Base-by-base conservation (phyloP, 2,888 invertebrate genomes). In the Lymantria monacha region DNA sequence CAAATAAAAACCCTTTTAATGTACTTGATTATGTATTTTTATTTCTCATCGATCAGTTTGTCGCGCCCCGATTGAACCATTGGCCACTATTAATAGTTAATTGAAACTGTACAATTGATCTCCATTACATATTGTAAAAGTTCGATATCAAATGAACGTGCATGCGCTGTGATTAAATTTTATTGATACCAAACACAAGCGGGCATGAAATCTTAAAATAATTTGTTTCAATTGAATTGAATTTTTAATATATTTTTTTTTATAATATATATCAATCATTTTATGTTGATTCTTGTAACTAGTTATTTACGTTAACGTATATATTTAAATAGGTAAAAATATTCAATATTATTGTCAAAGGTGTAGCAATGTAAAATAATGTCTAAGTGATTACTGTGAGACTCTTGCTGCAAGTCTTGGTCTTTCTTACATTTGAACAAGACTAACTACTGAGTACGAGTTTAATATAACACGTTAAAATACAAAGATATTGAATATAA, bases 71-170 rank as follows among this genome's bases (percentile, higher is more conserved):
- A 84, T 85, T 84, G 86, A 87, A 80, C 81, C 79, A 80, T 83
- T 81, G 70, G 49, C 66, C 69, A 72, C 74, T 74, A 81, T 81
- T 83, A 85, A 85, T 81, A 79, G 81, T 85, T 86, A 86, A 90
- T 87, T 87, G 81, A 87, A 85, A 86, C 76, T 69, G 81, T 76
- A 83, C 89, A 89, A 89, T 89, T 88, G 90, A 82, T 83, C 81
- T 87, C 86, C 73, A 89, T 89, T 88, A 87, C 83, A 78, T 72
- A 83, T 82, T 81, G 79, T 85, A 87, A 85, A 86, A 85, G 72
- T 82, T 74, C 74, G 79, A 85, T 87, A 87, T 83, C 74, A 75
- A 80, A 86, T 83, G 78, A 79, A 63, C 73, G 72, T 67, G 70
- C 62, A 66, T 66, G 63, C 65, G 67, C 68, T 63, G 74, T 80